Evolutionary conservation across 2,888 invertebrate species (phyloP).

Genomic region (Hypercompe scribonia): DNA sequence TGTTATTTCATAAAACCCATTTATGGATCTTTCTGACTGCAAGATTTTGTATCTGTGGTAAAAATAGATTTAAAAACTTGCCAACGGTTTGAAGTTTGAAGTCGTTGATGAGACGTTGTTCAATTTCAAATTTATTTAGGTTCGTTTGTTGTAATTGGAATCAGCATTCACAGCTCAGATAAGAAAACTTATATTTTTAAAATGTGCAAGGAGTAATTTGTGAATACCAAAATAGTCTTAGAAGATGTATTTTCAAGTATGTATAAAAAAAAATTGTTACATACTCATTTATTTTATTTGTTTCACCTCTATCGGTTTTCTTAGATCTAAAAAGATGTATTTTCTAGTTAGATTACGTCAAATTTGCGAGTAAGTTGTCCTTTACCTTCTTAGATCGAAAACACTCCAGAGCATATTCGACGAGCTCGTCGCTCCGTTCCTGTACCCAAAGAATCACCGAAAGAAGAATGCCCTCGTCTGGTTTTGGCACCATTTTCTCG

Average conservation of each 20-base stretch:
- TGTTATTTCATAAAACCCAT: background rate
- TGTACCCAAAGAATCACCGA: slow-evolving; percentile 62
- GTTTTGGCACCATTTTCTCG: slow-evolving; percentile 89
- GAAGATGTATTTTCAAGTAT: slow-evolving; percentile 50
- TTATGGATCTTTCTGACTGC: background rate
- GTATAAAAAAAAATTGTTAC: slow-evolving; percentile 17
- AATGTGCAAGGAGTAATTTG: slow-evolving; percentile 26
- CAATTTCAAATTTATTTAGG: slow-evolving; percentile 33
- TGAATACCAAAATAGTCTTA: slow-evolving; percentile 8
- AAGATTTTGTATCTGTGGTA: background rate
- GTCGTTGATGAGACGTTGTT: slow-evolving; percentile 41
- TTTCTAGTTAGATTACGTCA: slow-evolving; percentile 42
- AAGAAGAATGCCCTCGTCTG: slow-evolving; percentile 83
- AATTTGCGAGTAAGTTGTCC: background rate
- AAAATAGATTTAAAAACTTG: background rate
- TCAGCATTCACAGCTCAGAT: slow-evolving; percentile 1
- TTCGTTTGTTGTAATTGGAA: slow-evolving; percentile 37
- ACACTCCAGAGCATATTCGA: slow-evolving; percentile 80
- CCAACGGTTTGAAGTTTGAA: slow-evolving; percentile 41
- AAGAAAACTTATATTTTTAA: background rate
- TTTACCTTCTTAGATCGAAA: slow-evolving; percentile 72
- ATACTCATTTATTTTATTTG: background rate
- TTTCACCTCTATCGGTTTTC: background rate
- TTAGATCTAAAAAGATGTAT: slow-evolving; percentile 41
- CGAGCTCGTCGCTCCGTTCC: slow-evolving; percentile 70